These are phyloP conservation scores for Marmota flaviventris DNA, from an alignment of 2,113 vertebrate genomes.

Conservation along the genomic window DNA sequence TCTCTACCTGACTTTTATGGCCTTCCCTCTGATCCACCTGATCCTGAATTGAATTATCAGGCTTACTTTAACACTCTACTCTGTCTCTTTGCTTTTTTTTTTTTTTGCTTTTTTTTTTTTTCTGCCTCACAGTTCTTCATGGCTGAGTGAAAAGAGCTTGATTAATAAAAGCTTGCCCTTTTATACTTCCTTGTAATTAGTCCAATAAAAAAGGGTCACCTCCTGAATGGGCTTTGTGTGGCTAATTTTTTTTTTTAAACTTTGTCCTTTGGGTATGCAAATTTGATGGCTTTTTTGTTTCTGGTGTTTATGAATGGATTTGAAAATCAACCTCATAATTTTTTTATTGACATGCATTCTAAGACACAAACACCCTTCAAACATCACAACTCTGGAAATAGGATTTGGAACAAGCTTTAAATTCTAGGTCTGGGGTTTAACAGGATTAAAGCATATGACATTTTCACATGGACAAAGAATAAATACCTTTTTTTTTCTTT, in stretches of 20 bases:
- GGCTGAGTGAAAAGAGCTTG: constrained; percentile 74
- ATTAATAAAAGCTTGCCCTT: constrained; percentile 72
- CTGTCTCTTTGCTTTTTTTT: constrained; percentile 50
- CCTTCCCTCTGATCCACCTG: constrained; percentile 74
- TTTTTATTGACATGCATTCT: background rate
- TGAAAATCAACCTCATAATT: constrained; percentile 7
- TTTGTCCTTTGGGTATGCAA: constrained; percentile 23
- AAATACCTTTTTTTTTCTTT: background rate
- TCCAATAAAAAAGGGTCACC: constrained; percentile 75
- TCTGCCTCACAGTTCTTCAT: constrained; percentile 72
- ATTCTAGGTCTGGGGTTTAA: background rate
- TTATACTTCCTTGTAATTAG: constrained; percentile 81
- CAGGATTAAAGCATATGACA: background rate
- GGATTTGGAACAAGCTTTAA: constrained; percentile 36
- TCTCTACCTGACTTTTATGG: constrained; percentile 21
- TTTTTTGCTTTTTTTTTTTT: background rate
- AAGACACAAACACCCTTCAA: constrained; percentile 24
- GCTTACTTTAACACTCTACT: constrained; percentile 62
- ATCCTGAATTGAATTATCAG: constrained; percentile 81
- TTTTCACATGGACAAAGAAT: constrained; percentile 47
- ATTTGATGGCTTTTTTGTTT: constrained; percentile 52
- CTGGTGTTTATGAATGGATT: constrained; percentile 40
- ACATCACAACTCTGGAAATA: constrained; percentile 6
- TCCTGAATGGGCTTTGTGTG: constrained; percentile 53
- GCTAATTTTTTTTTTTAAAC: background rate